phyloP scores from a whole-genome alignment of 2,888 invertebrate genomes.

The Pachydiplax longipennis region DNA sequence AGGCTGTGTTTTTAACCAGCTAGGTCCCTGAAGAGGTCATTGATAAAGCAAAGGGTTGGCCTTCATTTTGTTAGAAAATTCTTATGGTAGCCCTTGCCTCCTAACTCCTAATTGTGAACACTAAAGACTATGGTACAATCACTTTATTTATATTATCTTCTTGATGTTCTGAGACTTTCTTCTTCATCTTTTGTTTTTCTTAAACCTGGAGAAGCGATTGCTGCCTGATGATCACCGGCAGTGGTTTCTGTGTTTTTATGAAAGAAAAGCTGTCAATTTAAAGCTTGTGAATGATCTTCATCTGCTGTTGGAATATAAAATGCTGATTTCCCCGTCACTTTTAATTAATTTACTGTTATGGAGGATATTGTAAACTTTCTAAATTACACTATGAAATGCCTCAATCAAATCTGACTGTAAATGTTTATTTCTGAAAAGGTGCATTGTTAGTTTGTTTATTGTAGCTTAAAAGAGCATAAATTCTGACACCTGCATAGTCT shows the following conservation, averaged over 20 bases:
- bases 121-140: constrained; percentile 19
- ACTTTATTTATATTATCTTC: constrained; percentile 18
- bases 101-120: neutral
- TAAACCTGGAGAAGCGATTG: neutral
- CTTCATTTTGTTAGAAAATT: neutral
- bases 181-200: neutral
- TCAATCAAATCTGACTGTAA: neutral
- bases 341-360: neutral
- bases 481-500: constrained; percentile 8
- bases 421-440: neutral
- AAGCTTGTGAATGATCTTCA: neutral
- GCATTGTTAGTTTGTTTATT: constrained; percentile 8
- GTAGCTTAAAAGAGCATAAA: neutral
- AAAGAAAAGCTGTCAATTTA: neutral
- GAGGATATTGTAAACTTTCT: neutral
- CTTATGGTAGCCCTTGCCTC: constrained; percentile 6
- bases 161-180: neutral
- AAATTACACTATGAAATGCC: neutral
- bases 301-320: neutral
- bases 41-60: neutral
- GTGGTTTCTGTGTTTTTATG: neutral
- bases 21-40: neutral
- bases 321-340: neutral
- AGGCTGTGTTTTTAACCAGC: neutral
- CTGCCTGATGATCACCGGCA: neutral